Conservation (phyloP, 1,140 invertebrate genomes). For the Whitmania pigra region DNA sequence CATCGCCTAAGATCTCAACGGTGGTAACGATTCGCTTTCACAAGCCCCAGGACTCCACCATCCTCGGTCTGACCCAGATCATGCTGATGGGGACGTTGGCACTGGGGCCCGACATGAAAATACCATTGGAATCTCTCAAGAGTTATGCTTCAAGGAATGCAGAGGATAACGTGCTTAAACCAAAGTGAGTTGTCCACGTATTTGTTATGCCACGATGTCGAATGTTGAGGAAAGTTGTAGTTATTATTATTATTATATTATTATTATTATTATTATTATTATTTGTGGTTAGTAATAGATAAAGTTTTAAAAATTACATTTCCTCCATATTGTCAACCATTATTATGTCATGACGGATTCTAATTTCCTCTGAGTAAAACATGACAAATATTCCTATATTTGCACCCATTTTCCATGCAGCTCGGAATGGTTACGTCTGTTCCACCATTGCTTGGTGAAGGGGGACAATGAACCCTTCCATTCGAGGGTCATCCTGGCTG, state of each 20-base stretch:
- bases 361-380: too few species aligned
- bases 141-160: slow-evolving; percentile 21
- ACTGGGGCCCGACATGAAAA: slow-evolving; percentile 44
- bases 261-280: too few species aligned
- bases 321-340: too few species aligned
- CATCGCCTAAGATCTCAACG: slow-evolving; percentile 61
- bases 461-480: slow-evolving; percentile 27
- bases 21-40: slow-evolving; percentile 54
- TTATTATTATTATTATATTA: too few species aligned
- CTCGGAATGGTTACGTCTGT: slow-evolving; percentile 55
- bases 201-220: not conserved
- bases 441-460: slow-evolving; percentile 51
- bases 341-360: too few species aligned
- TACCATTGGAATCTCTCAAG: slow-evolving; percentile 29
- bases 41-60: slow-evolving; percentile 70
- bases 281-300: too few species aligned
- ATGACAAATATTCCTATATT: not conserved
- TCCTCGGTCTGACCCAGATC: slow-evolving; percentile 74
- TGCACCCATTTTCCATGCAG: slow-evolving; percentile 38
- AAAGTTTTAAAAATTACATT: too few species aligned
- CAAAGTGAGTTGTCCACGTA: slow-evolving; percentile 2
- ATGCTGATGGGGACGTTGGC: slow-evolving; percentile 67
- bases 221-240: too few species aligned
- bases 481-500: slow-evolving; percentile 41
- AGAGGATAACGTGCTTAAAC: not conserved